Base-by-base conservation (phyloP, 35 echinoderm and acorn worm genomes). In the Stichopus chloronotus region DNA sequence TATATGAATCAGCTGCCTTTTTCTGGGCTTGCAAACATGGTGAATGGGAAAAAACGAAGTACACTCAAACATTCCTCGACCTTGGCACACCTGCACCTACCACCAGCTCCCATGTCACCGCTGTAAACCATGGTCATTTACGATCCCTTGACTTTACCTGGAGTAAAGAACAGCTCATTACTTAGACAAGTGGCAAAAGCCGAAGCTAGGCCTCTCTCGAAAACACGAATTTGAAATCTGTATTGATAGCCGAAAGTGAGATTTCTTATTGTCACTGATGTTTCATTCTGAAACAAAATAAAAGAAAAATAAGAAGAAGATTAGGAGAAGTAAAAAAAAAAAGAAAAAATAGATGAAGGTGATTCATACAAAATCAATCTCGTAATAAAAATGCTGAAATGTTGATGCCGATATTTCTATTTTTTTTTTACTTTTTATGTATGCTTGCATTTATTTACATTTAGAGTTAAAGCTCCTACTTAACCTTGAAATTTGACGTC, bases 221-320 rank as follows among this genome's bases (percentile, higher is more conserved):
- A 83, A 55, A 55, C 54, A 55, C 80, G 80, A 55, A 83, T 83
- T 17, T 55, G 55, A 55, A 83, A 83, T 83, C 80, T 24, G 54
- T 83, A 83, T 55, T 83, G 80, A 55, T 53, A 83, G 5, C 80
- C 80, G 17, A 83, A 83, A 16, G 52, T 55, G 55, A 83, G 80
- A n/a, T 83, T 55, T 56, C 7, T 13, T 55, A 55, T 13, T 7
- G 52, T 55, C 52, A 83, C 43, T 3, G 80, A 83, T 13, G 80
- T 83, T 13, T 17, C 80, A 52, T 83, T 83, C 80, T 83, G 80
- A 10, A 43, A 4, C 8, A 65, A 65, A 17, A 65, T 10, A 65
- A 43, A 43, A 43, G 30, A 43, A 65, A 65, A 65, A 65, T 16
- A 63, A 11, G 60, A 63, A 63, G 60, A 63, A 63, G 60, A 63